Evolutionary conservation across 2,888 invertebrate genomes (phyloP).

Genomic region (Lasioglossum vierecki): DNA sequence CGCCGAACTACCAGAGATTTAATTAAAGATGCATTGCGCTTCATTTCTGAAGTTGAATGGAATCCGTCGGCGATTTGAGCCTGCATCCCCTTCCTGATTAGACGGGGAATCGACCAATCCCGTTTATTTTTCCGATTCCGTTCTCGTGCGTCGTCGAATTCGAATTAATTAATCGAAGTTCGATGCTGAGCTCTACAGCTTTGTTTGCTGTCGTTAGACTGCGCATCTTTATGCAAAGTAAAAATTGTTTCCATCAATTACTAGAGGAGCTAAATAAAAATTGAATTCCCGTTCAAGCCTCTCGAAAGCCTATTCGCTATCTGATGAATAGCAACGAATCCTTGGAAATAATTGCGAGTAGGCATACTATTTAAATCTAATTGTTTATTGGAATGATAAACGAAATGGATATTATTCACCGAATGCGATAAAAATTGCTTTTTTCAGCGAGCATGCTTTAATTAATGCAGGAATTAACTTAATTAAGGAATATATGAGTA

Average conservation of each 20-base stretch:
- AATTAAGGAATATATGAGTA: too few species aligned
- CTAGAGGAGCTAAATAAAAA: background rate
- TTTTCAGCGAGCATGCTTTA: too few species aligned
- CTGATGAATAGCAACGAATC: background rate
- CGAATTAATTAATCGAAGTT: conserved; percentile 70
- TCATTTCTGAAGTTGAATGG: conserved; percentile 72
- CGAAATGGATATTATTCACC: too few species aligned
- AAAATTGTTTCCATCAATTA: background rate
- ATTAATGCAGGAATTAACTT: too few species aligned
- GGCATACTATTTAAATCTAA: background rate
- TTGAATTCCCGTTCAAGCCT: background rate
- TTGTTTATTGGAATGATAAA: background rate
- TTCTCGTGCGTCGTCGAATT: conserved; percentile 12
- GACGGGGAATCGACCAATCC: conserved; percentile 51
- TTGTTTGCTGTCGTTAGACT: background rate
- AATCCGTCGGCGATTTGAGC: conserved; percentile 44
- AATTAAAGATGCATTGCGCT: conserved; percentile 78
- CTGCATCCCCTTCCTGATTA: conserved; percentile 58
- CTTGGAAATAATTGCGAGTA: background rate
- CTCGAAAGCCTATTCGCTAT: background rate
- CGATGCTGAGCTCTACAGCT: conserved; percentile 3
- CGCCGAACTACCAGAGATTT: conserved; percentile 72
- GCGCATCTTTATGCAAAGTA: background rate
- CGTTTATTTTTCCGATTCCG: conserved; percentile 46
- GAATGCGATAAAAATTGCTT: too few species aligned